These are phyloP conservation scores for Craseonycteris thonglongyai DNA, from an alignment of 2,113 vertebrate species.

Conservation along the genomic window DNA sequence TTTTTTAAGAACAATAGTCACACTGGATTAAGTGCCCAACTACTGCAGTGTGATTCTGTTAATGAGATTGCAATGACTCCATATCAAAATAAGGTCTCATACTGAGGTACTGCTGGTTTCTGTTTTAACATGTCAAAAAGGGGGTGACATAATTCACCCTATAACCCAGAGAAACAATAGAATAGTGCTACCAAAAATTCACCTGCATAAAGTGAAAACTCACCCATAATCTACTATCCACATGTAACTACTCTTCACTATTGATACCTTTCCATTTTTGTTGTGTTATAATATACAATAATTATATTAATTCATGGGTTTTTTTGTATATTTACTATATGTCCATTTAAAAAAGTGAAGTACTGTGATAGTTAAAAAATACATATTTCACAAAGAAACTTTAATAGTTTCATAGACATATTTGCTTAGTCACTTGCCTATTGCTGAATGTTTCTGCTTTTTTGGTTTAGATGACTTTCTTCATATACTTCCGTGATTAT, in stretches of 20 bases:
- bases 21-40: neutral
- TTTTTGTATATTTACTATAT: neutral
- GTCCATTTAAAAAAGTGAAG: neutral
- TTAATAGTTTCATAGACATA: neutral
- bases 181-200: neutral
- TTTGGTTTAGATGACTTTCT: neutral
- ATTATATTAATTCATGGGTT: neutral
- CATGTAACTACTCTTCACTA: neutral
- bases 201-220: neutral
- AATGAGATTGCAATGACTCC: neutral
- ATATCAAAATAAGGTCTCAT: neutral
- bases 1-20: neutral
- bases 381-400: neutral
- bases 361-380: neutral
- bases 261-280: neutral
- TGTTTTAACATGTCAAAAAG: neutral
- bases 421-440: neutral
- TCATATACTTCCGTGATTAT: neutral
- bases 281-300: neutral
- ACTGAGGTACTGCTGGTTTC: neutral
- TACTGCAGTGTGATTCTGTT: neutral
- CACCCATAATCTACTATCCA: neutral
- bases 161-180: neutral
- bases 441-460: too few species aligned
- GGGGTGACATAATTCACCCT: neutral